Conservation (phyloP, 2,797 vertebrate species). For the Lepilemur septentrionalis region DNA sequence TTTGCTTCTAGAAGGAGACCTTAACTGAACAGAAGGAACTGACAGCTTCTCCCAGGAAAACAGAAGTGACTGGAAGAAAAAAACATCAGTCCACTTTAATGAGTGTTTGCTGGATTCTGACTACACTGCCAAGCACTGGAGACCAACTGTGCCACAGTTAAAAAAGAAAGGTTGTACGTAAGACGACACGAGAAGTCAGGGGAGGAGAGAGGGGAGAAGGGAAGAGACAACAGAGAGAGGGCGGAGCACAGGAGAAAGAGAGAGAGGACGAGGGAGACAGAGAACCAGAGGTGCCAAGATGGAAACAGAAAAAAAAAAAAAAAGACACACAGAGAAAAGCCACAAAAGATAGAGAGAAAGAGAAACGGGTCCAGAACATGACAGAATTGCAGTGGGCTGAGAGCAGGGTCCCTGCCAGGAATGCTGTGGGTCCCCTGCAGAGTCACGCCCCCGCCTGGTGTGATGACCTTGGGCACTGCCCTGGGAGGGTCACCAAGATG, state of each 20-base stretch:
- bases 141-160: fast-evolving
- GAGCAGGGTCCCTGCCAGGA: background rate
- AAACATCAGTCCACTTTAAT: background rate
- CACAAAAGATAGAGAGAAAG: background rate
- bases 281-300: background rate
- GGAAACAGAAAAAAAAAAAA: background rate
- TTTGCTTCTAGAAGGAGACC: background rate
- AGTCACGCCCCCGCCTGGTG: background rate
- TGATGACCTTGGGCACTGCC: background rate
- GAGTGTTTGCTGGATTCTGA: background rate
- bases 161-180: background rate
- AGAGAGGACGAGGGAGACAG: background rate
- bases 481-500: background rate
- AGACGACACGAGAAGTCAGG: background rate
- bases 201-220: no score
- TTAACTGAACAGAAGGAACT: background rate
- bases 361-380: background rate
- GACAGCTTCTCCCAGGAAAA: background rate
- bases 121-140: background rate
- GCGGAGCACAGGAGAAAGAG: no score
- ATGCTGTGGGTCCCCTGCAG: background rate
- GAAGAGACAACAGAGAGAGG: background rate
- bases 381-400: background rate
- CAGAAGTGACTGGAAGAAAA: background rate
- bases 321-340: background rate